Base-by-base conservation (phyloP, 1,140 invertebrate genomes). In the Rhyacophila brunnea region DNA sequence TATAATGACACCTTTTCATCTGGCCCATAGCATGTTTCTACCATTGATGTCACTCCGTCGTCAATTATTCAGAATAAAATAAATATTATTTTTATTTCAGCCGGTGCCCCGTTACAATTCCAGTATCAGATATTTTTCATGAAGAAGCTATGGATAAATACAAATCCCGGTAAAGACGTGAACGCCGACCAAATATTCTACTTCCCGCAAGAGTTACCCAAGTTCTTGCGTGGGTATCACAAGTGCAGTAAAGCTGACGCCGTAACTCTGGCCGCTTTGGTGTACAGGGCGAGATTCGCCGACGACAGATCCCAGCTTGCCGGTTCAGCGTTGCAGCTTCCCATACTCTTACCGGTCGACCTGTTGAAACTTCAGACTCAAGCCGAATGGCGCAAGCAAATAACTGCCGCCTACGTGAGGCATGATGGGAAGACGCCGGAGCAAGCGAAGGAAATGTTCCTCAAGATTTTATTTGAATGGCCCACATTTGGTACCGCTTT, bases 111-210 rank as follows among this genome's bases (percentile, higher is more conserved):
- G 59, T 78, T 91, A 32, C 87, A 91, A 71, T 90, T 91, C 71
- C 90, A 90, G 32, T 96, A 97, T 73, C 84, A 96, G 78, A 87
- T 97, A 65, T 95, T 95, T 80, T 97, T 96, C 71, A 96, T 97
- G 93, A 93, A 95, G 70, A 98, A 98, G 72, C 75, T 98, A 1
- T 98, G 96, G 95, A 87, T 94, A 0, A 92, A 94, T 67, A 90
- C 90, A 7, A 78, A 89, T 18, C 93, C 95, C 1, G 95, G 94
- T 0, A 86, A 85, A 68, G 95, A 97, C 74, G 74, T 80, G 42
- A 91, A 93, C 74, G 92, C 93, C 6, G 95, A 98, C 75, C 78
- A 92, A 44, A 95, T 97, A 66, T 98, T 98, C 75, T 93, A 96
- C 74, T 98, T 89, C 72, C 90, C 93, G 65, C 95, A 98, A 80